Base-by-base conservation (phyloP, 2,113 vertebrate species). In the Carollia perspicillata region DNA sequence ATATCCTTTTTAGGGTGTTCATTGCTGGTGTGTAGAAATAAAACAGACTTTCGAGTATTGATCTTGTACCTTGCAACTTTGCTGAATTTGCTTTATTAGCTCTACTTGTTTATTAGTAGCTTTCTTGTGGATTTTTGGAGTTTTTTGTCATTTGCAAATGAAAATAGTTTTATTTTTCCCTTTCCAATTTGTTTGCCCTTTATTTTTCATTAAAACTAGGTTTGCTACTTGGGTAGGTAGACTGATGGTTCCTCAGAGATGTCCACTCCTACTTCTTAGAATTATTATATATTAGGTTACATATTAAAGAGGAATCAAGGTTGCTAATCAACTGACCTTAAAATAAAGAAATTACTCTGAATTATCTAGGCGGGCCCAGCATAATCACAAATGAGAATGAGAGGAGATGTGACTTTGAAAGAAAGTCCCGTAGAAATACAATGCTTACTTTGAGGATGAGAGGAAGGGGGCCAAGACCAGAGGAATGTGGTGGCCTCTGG, bases 381-480 rank as follows among this genome's bases (percentile, higher is more conserved):
- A 3, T 95, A 88, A 91, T 78, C 53, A 79, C 55, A 60, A 84
- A 79, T 84, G 37, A 94, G 51, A 79, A 17, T 88, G 49, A 84
- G 40, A 28, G 16, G 18, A 90, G 35, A 53, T 84, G 14, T 87
- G 37, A 44, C 28, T 83, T 20, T 47, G 5, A 35, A 80, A 79
- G 49, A 95, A 96, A 88, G 69, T 23, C 17, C 13, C 26, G 68
- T 44, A 63, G 60, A 80, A 85, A 63, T 77, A 22, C 51, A 63
- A 11, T 69, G 49, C 28, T 97, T 95, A 30, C 74, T 87, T 84
- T 93, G 69, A 79, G 75, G 42, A 72, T 91, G 33, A 63, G 47
- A 44, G 47, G 9, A 69, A 53, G 26, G 58, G 42, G 26, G 16
- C 65, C 17, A 71, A 79, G 68, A 72, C 22, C 12, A 84, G 72